Evolutionary conservation across 2,113 vertebrate genomes (phyloP).

Genomic region (Microtus ochrogaster): DNA sequence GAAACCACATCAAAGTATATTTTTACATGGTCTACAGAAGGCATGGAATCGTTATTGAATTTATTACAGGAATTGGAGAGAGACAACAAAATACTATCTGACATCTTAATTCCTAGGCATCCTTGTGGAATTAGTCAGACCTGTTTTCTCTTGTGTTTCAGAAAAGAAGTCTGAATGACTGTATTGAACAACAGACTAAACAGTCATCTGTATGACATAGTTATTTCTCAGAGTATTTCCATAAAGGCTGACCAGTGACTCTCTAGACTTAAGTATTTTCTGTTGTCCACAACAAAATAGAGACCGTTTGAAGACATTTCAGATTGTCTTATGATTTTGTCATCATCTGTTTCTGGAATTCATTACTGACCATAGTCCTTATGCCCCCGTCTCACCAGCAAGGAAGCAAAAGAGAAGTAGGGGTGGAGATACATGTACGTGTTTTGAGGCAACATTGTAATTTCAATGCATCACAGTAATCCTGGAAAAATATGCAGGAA

Average conservation of each 20-base stretch:
- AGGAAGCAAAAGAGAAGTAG: not conserved
- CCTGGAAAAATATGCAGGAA: constrained; percentile 9
- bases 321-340: not conserved
- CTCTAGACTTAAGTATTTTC: constrained; percentile 7
- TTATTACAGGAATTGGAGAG: not conserved
- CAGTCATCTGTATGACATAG: not conserved
- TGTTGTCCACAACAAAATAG: not conserved
- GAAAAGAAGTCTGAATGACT: not conserved
- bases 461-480: not conserved
- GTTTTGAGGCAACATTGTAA: not conserved
- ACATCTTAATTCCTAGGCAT: not conserved
- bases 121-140: not conserved
- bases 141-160: not conserved
- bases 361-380: not conserved
- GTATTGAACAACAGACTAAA: not conserved
- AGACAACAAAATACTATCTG: not conserved
- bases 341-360: not conserved
- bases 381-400: not conserved
- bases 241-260: not conserved
- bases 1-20: not conserved
- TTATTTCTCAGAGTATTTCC: not conserved
- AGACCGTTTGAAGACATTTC: constrained; percentile 11
- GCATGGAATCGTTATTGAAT: not conserved
- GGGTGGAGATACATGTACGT: not conserved
- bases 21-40: not conserved